Conservation (phyloP, 1,140 invertebrate genomes). For the Homalodisca vitripennis region DNA sequence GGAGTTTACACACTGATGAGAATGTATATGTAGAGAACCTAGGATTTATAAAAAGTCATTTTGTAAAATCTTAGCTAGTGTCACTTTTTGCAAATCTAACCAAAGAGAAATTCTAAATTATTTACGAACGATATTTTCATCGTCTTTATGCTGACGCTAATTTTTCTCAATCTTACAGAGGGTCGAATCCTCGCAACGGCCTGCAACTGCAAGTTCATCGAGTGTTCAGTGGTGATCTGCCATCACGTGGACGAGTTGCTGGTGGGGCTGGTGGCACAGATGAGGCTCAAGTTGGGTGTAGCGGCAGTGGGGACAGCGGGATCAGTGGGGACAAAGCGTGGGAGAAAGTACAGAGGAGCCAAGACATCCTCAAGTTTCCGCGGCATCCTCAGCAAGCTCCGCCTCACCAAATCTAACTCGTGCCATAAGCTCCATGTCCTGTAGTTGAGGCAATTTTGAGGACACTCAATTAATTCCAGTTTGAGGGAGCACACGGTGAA, state of each 20-base stretch:
- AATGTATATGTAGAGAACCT: too few species aligned
- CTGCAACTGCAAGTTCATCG: slow-evolving; percentile 92
- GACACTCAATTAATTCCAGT: too few species aligned
- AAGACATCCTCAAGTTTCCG: slow-evolving; percentile 83
- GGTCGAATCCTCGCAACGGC: slow-evolving; percentile 82
- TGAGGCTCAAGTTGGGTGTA: slow-evolving; percentile 72
- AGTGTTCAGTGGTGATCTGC: slow-evolving; percentile 89
- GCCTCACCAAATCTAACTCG: slow-evolving; percentile 84
- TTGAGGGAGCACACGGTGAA: too few species aligned
- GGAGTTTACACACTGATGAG: too few species aligned
- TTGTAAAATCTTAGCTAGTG: too few species aligned
- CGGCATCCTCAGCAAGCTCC: slow-evolving; percentile 82
- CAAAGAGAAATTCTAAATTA: too few species aligned
- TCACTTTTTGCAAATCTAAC: too few species aligned
- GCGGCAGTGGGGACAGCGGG: slow-evolving; percentile 60
- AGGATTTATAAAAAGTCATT: too few species aligned
- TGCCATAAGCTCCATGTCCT: slow-evolving; percentile 89
- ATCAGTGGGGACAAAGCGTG: slow-evolving; percentile 56
- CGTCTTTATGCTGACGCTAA: too few species aligned
- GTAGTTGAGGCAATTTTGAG: slow-evolving; percentile 60
- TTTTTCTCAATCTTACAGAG: too few species aligned
- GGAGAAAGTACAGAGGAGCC: slow-evolving; percentile 66
- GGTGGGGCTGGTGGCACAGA: slow-evolving; percentile 85
- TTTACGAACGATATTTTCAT: too few species aligned
- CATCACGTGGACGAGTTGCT: slow-evolving; percentile 92